These are phyloP conservation scores for Chamaedrilus cognettii DNA, from an alignment of 2,888 invertebrate genomes.

Conservation along the genomic window DNA sequence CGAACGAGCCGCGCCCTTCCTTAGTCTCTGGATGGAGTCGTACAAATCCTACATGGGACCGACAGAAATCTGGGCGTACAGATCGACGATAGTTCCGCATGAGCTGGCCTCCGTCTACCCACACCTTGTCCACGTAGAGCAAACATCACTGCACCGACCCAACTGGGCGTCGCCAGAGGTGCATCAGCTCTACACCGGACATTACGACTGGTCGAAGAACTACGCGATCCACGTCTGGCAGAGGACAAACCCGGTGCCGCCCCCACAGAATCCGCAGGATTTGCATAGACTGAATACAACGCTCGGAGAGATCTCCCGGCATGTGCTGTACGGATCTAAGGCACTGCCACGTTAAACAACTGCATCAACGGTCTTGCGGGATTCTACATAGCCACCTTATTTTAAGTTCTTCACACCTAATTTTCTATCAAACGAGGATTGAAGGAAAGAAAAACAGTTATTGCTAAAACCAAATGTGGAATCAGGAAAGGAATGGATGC, in stretches of 20 bases:
- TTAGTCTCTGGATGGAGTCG: constrained; percentile 25
- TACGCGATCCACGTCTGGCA: constrained; percentile 46
- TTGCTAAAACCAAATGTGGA: too few relatives aligned
- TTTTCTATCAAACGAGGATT: too few relatives aligned
- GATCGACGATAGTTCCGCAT: constrained; percentile 22
- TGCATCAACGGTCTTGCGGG: too few relatives aligned
- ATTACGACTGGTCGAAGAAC: constrained; percentile 35
- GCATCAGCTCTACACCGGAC: constrained; percentile 12
- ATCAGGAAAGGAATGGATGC: too few relatives aligned
- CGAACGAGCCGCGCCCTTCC: constrained; percentile 20
- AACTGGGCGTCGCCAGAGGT: constrained; percentile 21
- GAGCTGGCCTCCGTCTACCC: constrained; percentile 17
- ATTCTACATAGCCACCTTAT: too few relatives aligned
- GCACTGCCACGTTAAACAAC: background rate
- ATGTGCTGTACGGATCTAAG: constrained; percentile 11
- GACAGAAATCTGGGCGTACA: constrained; percentile 23
- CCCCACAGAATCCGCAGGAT: constrained; percentile 11
- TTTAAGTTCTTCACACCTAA: too few relatives aligned
- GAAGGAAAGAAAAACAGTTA: too few relatives aligned
- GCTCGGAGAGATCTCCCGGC: constrained; percentile 25
- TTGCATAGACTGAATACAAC: constrained; percentile 19
- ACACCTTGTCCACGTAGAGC: constrained; percentile 29
- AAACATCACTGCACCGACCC: constrained; percentile 20
- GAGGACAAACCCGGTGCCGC: constrained; percentile 3
- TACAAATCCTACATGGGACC: constrained; percentile 21